phyloP scores from a whole-genome alignment of 2,797 vertebrate genomes.

The Poeciliopsis paucimaculata region DNA sequence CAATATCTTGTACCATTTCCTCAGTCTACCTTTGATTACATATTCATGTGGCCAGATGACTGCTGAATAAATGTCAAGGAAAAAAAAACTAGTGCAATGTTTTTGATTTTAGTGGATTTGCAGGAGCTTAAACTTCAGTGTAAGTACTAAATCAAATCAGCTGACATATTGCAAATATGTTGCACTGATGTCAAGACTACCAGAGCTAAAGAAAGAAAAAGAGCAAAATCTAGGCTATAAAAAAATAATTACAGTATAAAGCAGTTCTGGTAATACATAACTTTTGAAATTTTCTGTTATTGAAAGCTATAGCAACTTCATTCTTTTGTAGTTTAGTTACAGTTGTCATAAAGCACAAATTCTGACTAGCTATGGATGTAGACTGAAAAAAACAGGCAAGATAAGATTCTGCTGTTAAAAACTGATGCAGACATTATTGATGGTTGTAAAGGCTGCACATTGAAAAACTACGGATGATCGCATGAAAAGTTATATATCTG shows the following conservation, averaged over 20 bases:
- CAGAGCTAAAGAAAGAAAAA: not conserved
- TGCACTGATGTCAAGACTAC: not conserved
- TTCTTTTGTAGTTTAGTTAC: not conserved
- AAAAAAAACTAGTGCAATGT: not conserved
- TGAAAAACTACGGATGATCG: slow-evolving; percentile 6
- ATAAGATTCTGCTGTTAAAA: slow-evolving; percentile 10
- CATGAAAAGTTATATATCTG: slow-evolving; percentile 20
- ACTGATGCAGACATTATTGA: not conserved
- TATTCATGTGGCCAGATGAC: not conserved
- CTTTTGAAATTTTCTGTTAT: not conserved
- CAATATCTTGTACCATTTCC: not conserved
- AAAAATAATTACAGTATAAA: not conserved
- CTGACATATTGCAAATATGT: not conserved
- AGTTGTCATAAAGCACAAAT: not conserved
- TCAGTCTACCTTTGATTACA: not conserved
- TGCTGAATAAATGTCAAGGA: not conserved
- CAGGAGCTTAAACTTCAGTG: not conserved
- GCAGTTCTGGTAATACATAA: not conserved
- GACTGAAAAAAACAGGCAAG: not conserved
- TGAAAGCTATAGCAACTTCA: not conserved
- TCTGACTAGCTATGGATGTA: not conserved
- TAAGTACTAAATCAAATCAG: not conserved
- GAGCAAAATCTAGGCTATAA: not conserved
- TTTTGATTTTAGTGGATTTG: not conserved
- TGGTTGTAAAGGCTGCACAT: not conserved